Base-by-base conservation (phyloP, 2,113 vertebrate genomes). In the Physeter macrocephalus region DNA sequence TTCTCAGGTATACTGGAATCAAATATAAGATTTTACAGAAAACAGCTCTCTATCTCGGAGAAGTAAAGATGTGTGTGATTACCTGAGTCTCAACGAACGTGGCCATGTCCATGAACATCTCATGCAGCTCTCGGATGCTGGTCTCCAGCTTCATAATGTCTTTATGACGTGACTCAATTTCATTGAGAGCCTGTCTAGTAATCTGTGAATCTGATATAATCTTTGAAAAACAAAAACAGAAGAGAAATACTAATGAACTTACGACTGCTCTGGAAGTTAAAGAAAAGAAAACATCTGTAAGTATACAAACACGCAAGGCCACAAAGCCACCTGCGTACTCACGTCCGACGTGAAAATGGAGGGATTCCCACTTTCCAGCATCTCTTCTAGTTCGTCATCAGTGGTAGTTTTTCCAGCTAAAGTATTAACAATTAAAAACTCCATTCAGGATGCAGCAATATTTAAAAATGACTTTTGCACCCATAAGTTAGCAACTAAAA, bases 11-110 rank as follows among this genome's bases (percentile, higher is more conserved):
- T 0, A 20, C 0, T 1, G 27, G 29, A 18, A 34, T 9, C 61
- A 15, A 2, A 6, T 0, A 2, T 0, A 6, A 49, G 61, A 7
- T 1, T 17, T 34, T 6, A 14, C 72, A 21, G 1, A 3, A 0
- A 20, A 6, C 4, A 2, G 9, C 29, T 14, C 43, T 36, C 75
- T 2, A 0, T 6, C 6, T 15, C 9, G 1, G 13, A 36, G 80
- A 5, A n/a, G 52, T 11, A 23, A n/a, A 17, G 52, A 1, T 0
- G 18, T 27, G 15, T 6, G 81, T 21, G 1, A 4, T 89, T 97
- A 99, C 99, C 99, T 99, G 99, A 2, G 99, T 99, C 98, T 99
- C 99, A 1, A 99, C 99, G 54, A 99, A 98, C 99, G 99, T 99
- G 0, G 99, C 99, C 99, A 99, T 99, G 98, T 99, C 99, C 99